Evolutionary conservation across 2,888 invertebrate genomes (phyloP).

Genomic region (Dromius quadrimaculatus): DNA sequence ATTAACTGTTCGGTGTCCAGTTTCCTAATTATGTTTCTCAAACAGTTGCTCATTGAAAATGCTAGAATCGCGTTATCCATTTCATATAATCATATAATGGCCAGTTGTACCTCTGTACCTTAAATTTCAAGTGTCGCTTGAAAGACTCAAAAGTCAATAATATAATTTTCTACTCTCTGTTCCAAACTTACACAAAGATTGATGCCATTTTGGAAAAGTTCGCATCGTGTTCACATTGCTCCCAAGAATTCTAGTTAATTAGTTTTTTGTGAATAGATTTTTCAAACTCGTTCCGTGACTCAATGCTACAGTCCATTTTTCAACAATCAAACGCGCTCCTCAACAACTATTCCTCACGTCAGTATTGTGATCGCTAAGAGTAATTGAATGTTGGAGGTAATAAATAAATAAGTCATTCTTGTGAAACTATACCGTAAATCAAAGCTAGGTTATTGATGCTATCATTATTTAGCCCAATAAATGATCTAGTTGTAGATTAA

Average conservation of each 20-base stretch:
- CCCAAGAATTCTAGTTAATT: conserved; percentile 15
- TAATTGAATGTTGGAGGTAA: background rate
- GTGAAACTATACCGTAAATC: background rate
- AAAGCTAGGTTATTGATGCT: background rate
- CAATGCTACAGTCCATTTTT: conserved; percentile 1
- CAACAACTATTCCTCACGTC: conserved; percentile 13
- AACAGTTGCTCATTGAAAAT: no score
- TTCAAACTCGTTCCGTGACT: background rate
- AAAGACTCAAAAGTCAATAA: no score
- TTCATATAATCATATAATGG: background rate
- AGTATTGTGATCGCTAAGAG: background rate
- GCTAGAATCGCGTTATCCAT: no score
- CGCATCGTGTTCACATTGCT: conserved; percentile 10
- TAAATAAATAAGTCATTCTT: conserved; percentile 10
- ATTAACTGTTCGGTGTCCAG: no score
- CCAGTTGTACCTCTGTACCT: no score
- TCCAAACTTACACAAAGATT: background rate
- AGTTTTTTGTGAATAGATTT: conserved; percentile 6
- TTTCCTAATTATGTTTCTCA: no score
- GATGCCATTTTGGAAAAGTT: conserved; percentile 9
- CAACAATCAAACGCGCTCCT: conserved; percentile 2
- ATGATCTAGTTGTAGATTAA: background rate
- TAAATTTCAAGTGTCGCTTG: no score
- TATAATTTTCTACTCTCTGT: conserved; percentile 3
- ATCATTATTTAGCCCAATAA: background rate